A percentile compares a stretch with the other conserved stretches of the same genome.
These are phyloP conservation scores for Corbicula japonica DNA, from an alignment of 2,888 invertebrate genomes.

Conservation along the genomic window DNA sequence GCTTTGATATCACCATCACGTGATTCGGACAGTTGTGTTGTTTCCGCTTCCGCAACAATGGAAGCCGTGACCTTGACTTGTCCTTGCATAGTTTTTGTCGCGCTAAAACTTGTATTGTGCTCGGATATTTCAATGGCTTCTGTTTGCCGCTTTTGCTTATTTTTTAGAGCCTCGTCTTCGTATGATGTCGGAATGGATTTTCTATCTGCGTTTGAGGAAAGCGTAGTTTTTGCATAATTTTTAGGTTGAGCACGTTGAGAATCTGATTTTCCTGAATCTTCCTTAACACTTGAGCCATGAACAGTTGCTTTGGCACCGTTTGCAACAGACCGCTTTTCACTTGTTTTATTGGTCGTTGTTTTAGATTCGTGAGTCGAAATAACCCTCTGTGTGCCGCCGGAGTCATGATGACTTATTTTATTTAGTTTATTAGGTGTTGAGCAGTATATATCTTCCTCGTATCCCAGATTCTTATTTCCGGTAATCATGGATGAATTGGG, in stretches of 20 bases:
- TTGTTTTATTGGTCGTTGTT: conserved; percentile 18
- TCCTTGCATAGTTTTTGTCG: conserved; percentile 6
- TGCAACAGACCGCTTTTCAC: conserved; percentile 8
- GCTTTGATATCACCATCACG: conserved; percentile 43
- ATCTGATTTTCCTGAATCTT: too few species aligned
- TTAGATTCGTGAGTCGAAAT: conserved; percentile 62
- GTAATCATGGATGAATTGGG: conserved; percentile 60
- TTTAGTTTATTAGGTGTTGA: conserved; percentile 28
- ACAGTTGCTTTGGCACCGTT: conserved; percentile 18
- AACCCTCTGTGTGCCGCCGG: conserved; percentile 26
- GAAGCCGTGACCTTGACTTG: conserved; percentile 42
- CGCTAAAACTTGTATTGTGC: conserved; percentile 1
- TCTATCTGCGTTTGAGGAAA: not conserved
- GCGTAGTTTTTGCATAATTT: too few species aligned
- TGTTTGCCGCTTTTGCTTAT: not conserved
- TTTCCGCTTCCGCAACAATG: conserved; percentile 48
- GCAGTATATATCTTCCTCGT: conserved; percentile 37
- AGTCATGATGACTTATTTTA: conserved; percentile 37
- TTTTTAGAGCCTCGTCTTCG: not conserved
- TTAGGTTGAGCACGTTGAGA: not conserved
- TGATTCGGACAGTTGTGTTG: conserved; percentile 28
- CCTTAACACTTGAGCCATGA: too few species aligned
- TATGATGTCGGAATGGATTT: conserved; percentile 22
- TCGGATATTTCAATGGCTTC: conserved; percentile 1
- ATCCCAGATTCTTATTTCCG: conserved; percentile 53